Conservation (phyloP, 2,113 vertebrate genomes). For the Mixornis gularis region DNA sequence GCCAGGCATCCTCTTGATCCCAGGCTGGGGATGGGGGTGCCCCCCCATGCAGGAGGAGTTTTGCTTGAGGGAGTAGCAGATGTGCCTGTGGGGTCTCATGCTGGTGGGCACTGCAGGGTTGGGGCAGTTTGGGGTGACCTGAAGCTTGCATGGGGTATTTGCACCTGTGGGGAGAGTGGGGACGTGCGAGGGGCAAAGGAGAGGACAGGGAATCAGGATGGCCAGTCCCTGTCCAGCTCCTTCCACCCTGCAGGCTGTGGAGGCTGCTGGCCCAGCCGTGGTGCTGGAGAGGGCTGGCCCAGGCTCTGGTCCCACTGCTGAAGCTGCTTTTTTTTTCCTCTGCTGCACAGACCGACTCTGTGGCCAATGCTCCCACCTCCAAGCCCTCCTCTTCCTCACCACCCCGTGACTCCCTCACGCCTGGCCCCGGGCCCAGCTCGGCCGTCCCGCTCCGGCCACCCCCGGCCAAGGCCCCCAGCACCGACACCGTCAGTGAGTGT, state of each 20-base stretch:
- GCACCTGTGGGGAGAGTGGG: rapidly evolving
- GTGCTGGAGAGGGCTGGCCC: neutral
- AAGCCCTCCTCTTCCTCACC: slow-evolving; percentile 80
- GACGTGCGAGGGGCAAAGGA: rapidly evolving
- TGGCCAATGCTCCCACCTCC: slow-evolving; percentile 63
- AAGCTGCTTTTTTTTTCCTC: neutral
- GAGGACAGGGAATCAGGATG: rapidly evolving
- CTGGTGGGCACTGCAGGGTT: neutral
- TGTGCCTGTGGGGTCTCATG: rapidly evolving
- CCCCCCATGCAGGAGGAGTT: neutral
- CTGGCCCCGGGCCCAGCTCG: slow-evolving; percentile 77
- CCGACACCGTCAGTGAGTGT: slow-evolving; percentile 77
- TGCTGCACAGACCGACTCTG: slow-evolving; percentile 4
- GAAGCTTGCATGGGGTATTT: rapidly evolving
- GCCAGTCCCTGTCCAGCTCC: neutral
- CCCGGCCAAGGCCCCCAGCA: slow-evolving; percentile 69
- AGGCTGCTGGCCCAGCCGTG: too few species aligned
- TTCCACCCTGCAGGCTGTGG: rapidly evolving
- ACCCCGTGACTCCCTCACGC: slow-evolving; percentile 73
- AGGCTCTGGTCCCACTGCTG: rapidly evolving
- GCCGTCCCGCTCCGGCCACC: slow-evolving; percentile 73
- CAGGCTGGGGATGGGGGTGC: neutral
- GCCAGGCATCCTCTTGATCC: neutral
- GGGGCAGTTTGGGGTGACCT: neutral
- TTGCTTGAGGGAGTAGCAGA: neutral